Conservation (phyloP, 2,113 vertebrate species). For the Sinocyclocheilus rhinocerous region DNA sequence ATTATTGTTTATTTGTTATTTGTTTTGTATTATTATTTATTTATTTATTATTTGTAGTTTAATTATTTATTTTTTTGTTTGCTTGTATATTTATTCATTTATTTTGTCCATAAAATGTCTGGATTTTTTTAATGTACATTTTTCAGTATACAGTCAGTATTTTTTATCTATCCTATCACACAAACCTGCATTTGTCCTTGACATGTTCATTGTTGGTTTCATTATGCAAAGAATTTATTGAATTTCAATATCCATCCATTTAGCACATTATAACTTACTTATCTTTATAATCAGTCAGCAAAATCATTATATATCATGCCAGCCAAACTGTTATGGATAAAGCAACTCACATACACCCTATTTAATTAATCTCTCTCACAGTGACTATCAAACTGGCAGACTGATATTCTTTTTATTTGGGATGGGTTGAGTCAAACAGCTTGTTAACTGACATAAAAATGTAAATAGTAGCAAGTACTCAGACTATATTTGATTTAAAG, state of each 20-base stretch:
- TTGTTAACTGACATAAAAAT: background rate
- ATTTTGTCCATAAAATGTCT: too few relatives aligned
- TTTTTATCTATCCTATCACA: background rate
- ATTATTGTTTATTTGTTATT: too few relatives aligned
- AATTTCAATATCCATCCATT: conserved; percentile 5
- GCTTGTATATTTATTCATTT: too few relatives aligned
- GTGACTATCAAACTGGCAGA: background rate
- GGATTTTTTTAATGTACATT: too few relatives aligned
- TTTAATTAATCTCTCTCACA: background rate
- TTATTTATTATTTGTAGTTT: too few relatives aligned
- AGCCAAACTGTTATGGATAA: background rate
- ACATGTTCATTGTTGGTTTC: background rate
- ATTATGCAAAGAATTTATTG: background rate
- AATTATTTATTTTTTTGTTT: too few relatives aligned
- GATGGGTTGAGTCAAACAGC: background rate
- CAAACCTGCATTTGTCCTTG: background rate
- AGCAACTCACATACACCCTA: too few relatives aligned
- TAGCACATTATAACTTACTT: background rate
- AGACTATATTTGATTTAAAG: background rate
- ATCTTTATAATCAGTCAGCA: background rate
- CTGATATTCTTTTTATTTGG: background rate
- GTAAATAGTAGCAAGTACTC: background rate
- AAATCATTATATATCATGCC: background rate
- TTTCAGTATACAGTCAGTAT: background rate
- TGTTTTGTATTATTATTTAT: too few relatives aligned